Evolutionary conservation across 2,113 vertebrate species (phyloP).

Genomic region (Crotalus horridus): DNA sequence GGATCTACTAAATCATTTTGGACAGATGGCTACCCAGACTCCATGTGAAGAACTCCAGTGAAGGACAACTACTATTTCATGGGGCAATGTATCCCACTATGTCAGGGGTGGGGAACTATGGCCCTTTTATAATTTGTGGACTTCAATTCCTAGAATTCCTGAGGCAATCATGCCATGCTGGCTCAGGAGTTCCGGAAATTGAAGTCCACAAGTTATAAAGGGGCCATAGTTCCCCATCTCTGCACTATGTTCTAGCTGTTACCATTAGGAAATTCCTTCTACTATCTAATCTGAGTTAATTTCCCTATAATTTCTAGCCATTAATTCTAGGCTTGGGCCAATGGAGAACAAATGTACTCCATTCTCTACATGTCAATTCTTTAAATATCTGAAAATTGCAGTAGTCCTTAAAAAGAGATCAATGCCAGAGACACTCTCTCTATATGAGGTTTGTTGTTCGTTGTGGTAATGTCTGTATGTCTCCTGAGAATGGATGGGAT

Average conservation of each 20-base stretch:
- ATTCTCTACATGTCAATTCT: background rate
- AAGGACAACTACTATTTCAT: background rate
- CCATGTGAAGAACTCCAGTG: background rate
- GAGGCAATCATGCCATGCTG: background rate
- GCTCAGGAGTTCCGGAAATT: background rate
- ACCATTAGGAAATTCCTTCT: background rate
- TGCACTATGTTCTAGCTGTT: background rate
- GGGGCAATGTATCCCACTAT: background rate
- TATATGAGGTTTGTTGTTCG: background rate
- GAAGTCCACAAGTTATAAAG: background rate
- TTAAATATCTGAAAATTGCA: background rate
- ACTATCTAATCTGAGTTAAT: background rate
- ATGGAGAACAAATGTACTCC: background rate
- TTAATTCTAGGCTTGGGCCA: background rate
- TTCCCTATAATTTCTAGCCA: background rate
- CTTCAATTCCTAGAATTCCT: background rate
- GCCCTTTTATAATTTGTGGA: background rate
- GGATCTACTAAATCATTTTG: background rate
- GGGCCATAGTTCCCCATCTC: background rate
- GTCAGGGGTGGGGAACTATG: background rate
- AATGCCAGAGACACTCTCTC: background rate
- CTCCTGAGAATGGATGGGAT: background rate
- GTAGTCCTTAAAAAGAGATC: background rate
- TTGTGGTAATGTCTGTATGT: background rate
- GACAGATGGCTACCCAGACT: background rate